A percentile compares a stretch with the other conserved stretches of the same genome.
Evolutionary conservation across 2,888 invertebrate species (phyloP).

Genomic region (Aleiodes testaceus): DNA sequence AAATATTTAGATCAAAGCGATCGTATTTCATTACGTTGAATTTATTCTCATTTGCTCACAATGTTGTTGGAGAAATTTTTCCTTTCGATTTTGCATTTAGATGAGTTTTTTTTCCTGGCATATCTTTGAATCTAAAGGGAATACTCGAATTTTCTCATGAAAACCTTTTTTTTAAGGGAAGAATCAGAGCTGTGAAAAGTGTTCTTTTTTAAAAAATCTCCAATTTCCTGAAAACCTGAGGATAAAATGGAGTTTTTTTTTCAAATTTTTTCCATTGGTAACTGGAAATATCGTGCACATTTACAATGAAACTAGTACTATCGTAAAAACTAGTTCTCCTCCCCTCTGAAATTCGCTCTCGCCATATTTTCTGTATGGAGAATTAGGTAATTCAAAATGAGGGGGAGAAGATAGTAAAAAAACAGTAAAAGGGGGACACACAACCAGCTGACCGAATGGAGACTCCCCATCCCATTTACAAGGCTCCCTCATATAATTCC

Average conservation of each 20-base stretch:
- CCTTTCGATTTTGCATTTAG: too few relatives aligned
- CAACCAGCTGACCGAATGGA: conserved; percentile 40
- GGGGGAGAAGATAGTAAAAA: conserved; percentile 42
- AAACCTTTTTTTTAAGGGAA: too few relatives aligned
- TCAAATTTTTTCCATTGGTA: not conserved
- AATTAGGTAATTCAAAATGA: conserved; percentile 38
- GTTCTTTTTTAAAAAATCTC: too few relatives aligned
- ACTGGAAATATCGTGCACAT: conserved; percentile 38
- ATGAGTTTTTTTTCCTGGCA: too few relatives aligned
- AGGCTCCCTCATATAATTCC: not conserved
- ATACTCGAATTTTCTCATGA: too few relatives aligned
- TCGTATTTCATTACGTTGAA: too few relatives aligned
- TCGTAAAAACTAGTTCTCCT: conserved; percentile 9
- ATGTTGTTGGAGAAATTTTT: too few relatives aligned
- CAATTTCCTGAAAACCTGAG: too few relatives aligned
- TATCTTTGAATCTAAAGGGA: too few relatives aligned
- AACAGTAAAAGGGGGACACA: conserved; percentile 40
- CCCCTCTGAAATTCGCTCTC: not conserved
- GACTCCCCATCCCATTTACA: not conserved
- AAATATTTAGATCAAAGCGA: too few relatives aligned
- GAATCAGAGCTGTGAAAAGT: too few relatives aligned
- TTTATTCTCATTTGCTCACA: too few relatives aligned
- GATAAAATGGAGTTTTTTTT: not conserved
- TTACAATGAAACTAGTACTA: conserved; percentile 34
- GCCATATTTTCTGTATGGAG: not conserved